phyloP scores from a whole-genome alignment of 2,113 vertebrate genomes.

The Anolis sagrei region DNA sequence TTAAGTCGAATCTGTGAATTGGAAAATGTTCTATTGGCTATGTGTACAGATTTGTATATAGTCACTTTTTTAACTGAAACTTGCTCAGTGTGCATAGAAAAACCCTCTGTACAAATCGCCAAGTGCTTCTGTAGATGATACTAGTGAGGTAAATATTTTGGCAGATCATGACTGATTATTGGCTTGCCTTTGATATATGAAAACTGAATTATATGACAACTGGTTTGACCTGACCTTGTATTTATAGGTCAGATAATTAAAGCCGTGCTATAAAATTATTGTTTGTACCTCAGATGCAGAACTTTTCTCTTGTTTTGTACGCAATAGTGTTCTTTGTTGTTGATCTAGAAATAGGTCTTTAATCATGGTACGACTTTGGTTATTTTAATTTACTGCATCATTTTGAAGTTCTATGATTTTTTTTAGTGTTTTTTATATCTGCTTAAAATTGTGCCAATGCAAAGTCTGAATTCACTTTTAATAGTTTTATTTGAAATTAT shows the following conservation, averaged over 20 bases:
- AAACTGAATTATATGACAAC: slow-evolving; percentile 74
- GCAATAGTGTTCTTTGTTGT: slow-evolving; percentile 57
- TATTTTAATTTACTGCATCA: slow-evolving; percentile 66
- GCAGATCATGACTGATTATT: slow-evolving; percentile 87
- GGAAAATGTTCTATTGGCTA: slow-evolving; percentile 77
- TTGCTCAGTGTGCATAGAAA: slow-evolving; percentile 79
- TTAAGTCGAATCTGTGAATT: slow-evolving; percentile 82
- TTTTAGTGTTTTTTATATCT: slow-evolving; percentile 30
- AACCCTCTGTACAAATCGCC: slow-evolving; percentile 88
- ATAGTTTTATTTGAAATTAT: slow-evolving; percentile 48
- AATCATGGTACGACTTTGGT: slow-evolving; percentile 69
- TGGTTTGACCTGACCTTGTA: slow-evolving; percentile 76
- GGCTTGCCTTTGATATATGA: slow-evolving; percentile 88
- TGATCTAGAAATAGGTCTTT: slow-evolving; percentile 55
- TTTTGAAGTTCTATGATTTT: slow-evolving; percentile 70
- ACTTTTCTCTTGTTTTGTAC: slow-evolving; percentile 45
- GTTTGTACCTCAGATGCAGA: slow-evolving; percentile 73
- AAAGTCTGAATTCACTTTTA: slow-evolving; percentile 39
- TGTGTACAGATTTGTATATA: slow-evolving; percentile 93
- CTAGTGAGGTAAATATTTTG: slow-evolving; percentile 87
- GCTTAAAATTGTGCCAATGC: slow-evolving; percentile 67
- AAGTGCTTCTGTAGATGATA: slow-evolving; percentile 91
- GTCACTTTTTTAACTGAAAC: slow-evolving; percentile 85
- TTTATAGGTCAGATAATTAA: slow-evolving; percentile 76
- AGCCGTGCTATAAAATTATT: slow-evolving; percentile 69